Base-by-base conservation (phyloP, 2,888 invertebrate species). In the Homarus gammarus region DNA sequence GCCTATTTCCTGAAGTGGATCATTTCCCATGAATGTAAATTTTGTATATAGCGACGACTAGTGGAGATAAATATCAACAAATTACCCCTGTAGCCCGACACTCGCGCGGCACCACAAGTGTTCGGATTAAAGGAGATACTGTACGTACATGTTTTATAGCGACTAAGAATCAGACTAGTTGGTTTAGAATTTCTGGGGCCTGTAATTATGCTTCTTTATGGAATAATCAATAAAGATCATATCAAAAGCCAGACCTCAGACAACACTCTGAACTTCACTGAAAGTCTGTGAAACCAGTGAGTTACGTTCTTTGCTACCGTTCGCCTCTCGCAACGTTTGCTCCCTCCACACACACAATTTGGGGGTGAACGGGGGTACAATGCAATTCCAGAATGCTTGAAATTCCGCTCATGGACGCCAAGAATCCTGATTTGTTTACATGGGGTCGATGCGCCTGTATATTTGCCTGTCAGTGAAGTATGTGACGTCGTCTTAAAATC, bases 171-270 rank as follows among this genome's bases (percentile, higher is more conserved):
- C 6, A 27, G 44, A n/a, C 56, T 5, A 56, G 79, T 81, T 27
- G 38, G 79, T 61, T 56, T 81, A 81, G 79, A 81, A 64, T 61
- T 81, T 81, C 79, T 27, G n/a, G 22, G 40, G 64, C 64, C 79
- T 81, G n/a, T 81, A 27, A 61, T 81, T 81, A 81, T 36, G n/a
- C 36, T 61, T 61, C 64, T 81, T 81, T 81, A 81, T 81, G 79
- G 79, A 61, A 81, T 81, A 81, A 56, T 81, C 79, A 81, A 81
- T 81, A 81, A 81, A 81, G 79, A 36, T 56, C 79, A 33, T 81
- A 81, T 51, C 79, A 31, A 64, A 61, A 81, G 38, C 51, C n/a
- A 61, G 36, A 36, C 77, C n/a, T 44, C n/a, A 38, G 38, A 38
- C 33, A 61, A 81, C 79, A 81, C 79, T 78, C 31, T 81, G 79